Conservation (phyloP, 2,797 vertebrate genomes). For the Caiman crocodilus region DNA sequence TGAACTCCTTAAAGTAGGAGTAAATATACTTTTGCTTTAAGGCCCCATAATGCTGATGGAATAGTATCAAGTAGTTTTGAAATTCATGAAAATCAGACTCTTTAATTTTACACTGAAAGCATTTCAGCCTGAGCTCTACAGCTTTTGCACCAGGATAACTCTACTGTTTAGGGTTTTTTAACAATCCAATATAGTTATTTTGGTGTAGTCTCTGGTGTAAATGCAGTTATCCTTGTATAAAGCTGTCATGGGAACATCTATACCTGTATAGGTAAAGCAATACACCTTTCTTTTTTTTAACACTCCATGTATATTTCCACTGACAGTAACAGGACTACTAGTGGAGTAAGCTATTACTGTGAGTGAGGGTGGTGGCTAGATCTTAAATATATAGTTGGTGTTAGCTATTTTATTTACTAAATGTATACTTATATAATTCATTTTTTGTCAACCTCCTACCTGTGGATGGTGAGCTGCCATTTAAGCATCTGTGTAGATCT, state of each 20-base stretch:
- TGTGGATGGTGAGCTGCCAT: conserved; percentile 56
- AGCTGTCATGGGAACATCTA: not conserved
- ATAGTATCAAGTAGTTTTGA: not conserved
- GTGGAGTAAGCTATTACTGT: not conserved
- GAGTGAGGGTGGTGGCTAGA: not conserved
- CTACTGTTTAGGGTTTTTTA: not conserved
- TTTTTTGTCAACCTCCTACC: conserved; percentile 62
- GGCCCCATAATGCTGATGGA: not conserved
- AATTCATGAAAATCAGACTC: not conserved
- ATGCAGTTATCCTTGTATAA: not conserved
- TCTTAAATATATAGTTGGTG: conserved; percentile 11
- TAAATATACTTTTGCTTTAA: not conserved
- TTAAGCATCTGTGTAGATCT: conserved; percentile 66
- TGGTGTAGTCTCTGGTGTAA: not conserved
- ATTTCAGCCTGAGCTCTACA: conserved; percentile 37
- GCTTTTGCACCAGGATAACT: conserved; percentile 5
- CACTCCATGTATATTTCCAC: not conserved
- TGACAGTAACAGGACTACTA: not conserved
- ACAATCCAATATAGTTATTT: not conserved
- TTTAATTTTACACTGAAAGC: conserved; percentile 42
- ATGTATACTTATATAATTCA: conserved; percentile 68
- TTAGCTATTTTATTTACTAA: conserved; percentile 49
- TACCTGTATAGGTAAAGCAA: not conserved
- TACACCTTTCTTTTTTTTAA: not conserved
- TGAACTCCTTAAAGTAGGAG: not conserved